Evolutionary conservation across 2,797 vertebrate species (phyloP).

Genomic region (Malurus splendens): DNA sequence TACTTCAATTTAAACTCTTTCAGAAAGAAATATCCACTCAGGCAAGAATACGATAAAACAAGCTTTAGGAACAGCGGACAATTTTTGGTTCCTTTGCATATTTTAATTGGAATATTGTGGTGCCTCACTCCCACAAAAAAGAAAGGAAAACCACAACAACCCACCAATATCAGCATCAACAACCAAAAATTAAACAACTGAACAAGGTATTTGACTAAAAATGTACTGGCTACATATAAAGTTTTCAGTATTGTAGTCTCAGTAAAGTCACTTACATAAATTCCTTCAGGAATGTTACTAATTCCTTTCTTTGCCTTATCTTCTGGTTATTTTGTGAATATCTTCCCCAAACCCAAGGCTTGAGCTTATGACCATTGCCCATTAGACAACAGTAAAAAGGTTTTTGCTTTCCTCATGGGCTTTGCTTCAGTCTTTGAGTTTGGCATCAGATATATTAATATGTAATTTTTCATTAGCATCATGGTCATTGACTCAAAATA

Average conservation of each 20-base stretch:
- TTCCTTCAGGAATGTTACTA: background rate
- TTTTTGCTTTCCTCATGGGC: background rate
- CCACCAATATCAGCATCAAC: background rate
- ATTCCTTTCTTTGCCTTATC: background rate
- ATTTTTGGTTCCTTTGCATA: background rate
- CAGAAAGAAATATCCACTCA: background rate
- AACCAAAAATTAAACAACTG: background rate
- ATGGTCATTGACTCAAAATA: background rate
- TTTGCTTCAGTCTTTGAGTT: background rate
- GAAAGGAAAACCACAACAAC: background rate
- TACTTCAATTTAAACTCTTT: background rate
- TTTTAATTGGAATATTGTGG: background rate
- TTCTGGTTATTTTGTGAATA: background rate
- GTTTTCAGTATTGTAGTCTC: background rate
- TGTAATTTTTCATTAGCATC: background rate
- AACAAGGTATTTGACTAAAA: background rate
- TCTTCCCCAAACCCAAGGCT: background rate
- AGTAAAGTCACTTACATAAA: background rate
- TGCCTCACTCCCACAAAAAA: rapidly evolving
- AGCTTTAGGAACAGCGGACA: background rate
- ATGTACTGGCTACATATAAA: background rate
- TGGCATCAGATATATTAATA: background rate
- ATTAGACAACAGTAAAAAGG: background rate
- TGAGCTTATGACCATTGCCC: background rate
- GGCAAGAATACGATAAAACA: background rate